Percentiles rank a stretch among this genome's conserved stretches.
Evolutionary conservation across 2,888 invertebrate genomes (phyloP).

Genomic region (Drosophila planitibia): DNA sequence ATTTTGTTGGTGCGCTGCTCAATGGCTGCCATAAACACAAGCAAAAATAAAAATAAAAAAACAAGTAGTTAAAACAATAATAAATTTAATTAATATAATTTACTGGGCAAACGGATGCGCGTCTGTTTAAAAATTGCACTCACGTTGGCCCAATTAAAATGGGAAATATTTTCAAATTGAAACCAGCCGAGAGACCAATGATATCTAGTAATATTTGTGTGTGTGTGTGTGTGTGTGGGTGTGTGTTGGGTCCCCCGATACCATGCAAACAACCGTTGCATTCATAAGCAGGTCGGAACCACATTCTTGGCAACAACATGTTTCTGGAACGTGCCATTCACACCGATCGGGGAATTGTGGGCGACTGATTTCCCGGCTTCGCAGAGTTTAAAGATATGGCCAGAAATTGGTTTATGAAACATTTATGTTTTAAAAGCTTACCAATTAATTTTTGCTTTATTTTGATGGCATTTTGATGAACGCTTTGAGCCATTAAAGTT

Average conservation of each 20-base stretch:
- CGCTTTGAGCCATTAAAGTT: conserved; percentile 22
- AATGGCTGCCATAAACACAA: neutral
- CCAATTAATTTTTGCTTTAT: conserved; percentile 25
- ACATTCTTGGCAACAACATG: conserved; percentile 20
- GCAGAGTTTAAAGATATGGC: conserved; percentile 1
- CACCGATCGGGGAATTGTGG: conserved; percentile 20
- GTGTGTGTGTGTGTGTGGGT: neutral
- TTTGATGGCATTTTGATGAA: conserved; percentile 45
- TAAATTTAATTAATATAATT: conserved; percentile 56
- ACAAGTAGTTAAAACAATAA: conserved; percentile 28
- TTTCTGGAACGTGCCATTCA: conserved; percentile 44
- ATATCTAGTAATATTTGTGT: neutral
- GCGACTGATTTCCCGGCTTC: neutral
- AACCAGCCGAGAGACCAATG: conserved; percentile 8
- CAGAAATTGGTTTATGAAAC: conserved; percentile 19
- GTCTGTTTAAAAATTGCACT: conserved; percentile 46
- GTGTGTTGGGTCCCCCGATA: neutral
- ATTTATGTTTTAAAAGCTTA: conserved; percentile 1
- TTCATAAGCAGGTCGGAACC: conserved; percentile 23
- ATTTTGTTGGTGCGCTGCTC: conserved; percentile 20
- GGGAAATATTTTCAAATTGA: conserved; percentile 34
- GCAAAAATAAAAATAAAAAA: neutral
- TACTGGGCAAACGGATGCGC: conserved; percentile 22
- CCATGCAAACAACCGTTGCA: conserved; percentile 20
- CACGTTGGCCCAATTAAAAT: conserved; percentile 53